Base-by-base conservation (phyloP, 2,797 vertebrate species). In the Crocodylus rhombifer region DNA sequence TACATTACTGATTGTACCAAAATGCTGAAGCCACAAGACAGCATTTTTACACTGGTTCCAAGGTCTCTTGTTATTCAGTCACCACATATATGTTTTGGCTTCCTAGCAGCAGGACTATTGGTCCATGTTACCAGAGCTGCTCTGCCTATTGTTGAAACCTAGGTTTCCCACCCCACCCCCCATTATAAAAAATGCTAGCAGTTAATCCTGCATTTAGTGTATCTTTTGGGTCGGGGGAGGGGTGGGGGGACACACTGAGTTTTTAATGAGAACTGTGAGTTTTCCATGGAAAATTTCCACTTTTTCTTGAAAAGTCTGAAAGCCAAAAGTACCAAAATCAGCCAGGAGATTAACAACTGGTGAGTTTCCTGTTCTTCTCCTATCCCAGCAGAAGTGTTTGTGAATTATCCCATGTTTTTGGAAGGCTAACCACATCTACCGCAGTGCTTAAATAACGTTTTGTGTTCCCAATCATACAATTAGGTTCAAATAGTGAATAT, bases 371-470 rank as follows among this genome's bases (percentile, higher is more conserved):
- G 74, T 42, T 33, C 82, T 92, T 87, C 42, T 42, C 84, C 17
- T 86, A 92, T 94, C 63, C 81, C 1, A 42, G 42, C 42, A 42
- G 42, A 42, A 42, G 0, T 74, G 69, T 62, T 86, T 74, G 73
- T 71, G 88, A 90, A 71, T 25, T 80, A 82, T 33, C 86, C 26
- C n/a, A 88, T 96, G 94, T 88, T 90, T 86, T 30, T 62, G 69
- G 74, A 87, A 94, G 92, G 95, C 94, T 94, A 97, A 90, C 86
- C 64, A 88, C 60, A 69, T 82, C 88, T 88, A 91, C 69, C 0
- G 69, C 88, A 91, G 69, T 42, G 64, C 87, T 95, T 94, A 81
- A 80, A 57, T 78, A 74, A 74, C 84, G 92, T 87, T 80, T 86
- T 91, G 20, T 83, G 42, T 84, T 74, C 82, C 42, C 89, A 94